phyloP scores from a whole-genome alignment of 2,888 invertebrate species.

The Glaucopsyche alexis region DNA sequence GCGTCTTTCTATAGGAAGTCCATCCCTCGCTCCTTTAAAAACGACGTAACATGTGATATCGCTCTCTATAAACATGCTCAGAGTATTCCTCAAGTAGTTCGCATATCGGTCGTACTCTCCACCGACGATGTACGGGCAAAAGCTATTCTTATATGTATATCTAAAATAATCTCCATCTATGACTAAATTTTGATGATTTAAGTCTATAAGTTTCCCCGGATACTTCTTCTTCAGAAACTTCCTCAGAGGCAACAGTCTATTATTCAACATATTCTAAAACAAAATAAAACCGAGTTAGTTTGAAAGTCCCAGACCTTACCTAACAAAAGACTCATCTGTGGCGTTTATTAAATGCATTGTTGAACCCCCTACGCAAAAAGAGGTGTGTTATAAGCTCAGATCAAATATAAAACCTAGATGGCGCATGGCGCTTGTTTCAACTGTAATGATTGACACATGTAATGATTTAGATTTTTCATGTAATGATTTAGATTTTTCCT shows the following conservation, averaged over 20 bases:
- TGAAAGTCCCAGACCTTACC: no score
- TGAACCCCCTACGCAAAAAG: no score
- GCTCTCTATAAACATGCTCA: not conserved
- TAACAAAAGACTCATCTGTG: no score
- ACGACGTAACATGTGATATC: slow-evolving; percentile 3
- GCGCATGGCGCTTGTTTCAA: no score
- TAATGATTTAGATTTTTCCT: no score
- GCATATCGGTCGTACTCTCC: slow-evolving; percentile 22
- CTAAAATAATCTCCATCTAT: slow-evolving; percentile 17
- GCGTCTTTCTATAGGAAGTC: not conserved
- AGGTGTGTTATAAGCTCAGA: no score
- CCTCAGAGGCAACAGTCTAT: not conserved
- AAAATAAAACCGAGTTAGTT: not conserved
- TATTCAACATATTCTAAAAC: slow-evolving; percentile 6
- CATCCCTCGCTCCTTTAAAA: not conserved
- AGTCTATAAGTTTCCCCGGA: not conserved
- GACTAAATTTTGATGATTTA: not conserved
- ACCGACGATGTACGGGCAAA: not conserved
- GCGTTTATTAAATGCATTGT: no score
- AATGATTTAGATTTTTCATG: no score
- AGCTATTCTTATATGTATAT: not conserved
- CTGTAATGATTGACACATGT: no score
- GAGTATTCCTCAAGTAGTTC: slow-evolving; percentile 3
- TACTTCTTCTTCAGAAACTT: not conserved
- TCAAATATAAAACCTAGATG: no score